Evolutionary conservation across 2,113 vertebrate genomes (phyloP).

Genomic region (Cnemophilus loriae): DNA sequence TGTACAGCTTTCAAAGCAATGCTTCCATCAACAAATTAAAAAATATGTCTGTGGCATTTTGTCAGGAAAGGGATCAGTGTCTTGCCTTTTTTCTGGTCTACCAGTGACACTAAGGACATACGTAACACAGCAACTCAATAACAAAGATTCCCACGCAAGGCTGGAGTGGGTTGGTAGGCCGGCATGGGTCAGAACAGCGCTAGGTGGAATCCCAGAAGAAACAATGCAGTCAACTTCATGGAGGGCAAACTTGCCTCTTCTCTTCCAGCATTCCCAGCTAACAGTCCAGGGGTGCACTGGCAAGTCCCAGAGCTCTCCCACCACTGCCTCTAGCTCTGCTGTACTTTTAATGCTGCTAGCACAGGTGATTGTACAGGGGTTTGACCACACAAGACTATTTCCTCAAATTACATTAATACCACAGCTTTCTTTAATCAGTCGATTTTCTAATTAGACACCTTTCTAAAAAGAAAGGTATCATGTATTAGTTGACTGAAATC

Average conservation of each 20-base stretch:
- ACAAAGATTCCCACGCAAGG: fast-evolving
- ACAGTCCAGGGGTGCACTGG: not conserved
- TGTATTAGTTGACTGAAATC: not conserved
- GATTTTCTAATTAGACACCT: not conserved
- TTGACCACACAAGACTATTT: not conserved
- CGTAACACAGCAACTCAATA: not conserved
- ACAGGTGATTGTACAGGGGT: not conserved
- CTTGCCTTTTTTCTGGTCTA: not conserved
- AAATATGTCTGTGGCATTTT: not conserved
- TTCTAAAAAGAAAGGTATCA: not conserved
- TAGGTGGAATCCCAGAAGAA: not conserved
- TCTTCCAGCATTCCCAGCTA: not conserved
- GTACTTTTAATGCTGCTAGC: not conserved
- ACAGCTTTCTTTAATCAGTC: not conserved
- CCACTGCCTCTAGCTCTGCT: not conserved
- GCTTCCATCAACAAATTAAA: not conserved
- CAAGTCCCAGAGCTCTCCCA: not conserved
- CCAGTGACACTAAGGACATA: not conserved
- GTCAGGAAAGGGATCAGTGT: not conserved
- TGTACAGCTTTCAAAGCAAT: not conserved
- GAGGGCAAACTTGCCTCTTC: not conserved
- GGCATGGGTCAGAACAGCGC: not conserved
- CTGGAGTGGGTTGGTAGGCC: not conserved
- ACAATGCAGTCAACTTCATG: not conserved
- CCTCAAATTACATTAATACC: not conserved